phyloP scores from a whole-genome alignment of 2,888 invertebrate genomes.

The Graphium colonna region DNA sequence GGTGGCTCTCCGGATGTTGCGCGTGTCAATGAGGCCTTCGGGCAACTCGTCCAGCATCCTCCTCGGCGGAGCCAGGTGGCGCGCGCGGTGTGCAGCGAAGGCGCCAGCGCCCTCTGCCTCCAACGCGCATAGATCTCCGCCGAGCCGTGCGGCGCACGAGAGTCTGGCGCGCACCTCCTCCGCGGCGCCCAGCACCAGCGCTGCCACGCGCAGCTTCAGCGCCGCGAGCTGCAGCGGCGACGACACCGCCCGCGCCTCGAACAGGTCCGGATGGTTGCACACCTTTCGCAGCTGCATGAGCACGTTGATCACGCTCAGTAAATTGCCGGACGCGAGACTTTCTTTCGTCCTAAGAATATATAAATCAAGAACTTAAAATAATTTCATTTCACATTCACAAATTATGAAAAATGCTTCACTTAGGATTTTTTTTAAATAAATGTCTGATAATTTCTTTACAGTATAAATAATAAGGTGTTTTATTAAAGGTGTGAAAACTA shows the following conservation, averaged over 20 bases:
- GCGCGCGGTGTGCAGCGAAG: conserved; percentile 90
- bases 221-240: conserved; percentile 96
- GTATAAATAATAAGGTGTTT: no score
- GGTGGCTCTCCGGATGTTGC: no score
- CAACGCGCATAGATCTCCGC: conserved; percentile 82
- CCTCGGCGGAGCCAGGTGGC: conserved; percentile 85
- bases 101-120: conserved; percentile 87
- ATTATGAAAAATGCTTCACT: no score
- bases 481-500: conserved; percentile 44
- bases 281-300: conserved; percentile 98
- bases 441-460: no score
- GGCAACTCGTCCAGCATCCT: conserved; percentile 50
- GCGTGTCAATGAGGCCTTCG: conserved; percentile 43
- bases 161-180: conserved; percentile 84
- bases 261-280: conserved; percentile 98
- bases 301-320: conserved; percentile 96
- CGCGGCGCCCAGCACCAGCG: conserved; percentile 84
- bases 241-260: conserved; percentile 96
- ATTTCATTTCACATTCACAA: no score
- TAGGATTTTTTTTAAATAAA: no score
- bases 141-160: conserved; percentile 83
- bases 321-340: conserved; percentile 94
- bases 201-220: conserved; percentile 86
- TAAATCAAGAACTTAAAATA: no score
- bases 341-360: conserved; percentile 92